Percentiles rank a stretch among this genome's conserved stretches.
Evolutionary conservation across 2,797 vertebrate genomes (phyloP).

Genomic region (Holocentrus rufus): DNA sequence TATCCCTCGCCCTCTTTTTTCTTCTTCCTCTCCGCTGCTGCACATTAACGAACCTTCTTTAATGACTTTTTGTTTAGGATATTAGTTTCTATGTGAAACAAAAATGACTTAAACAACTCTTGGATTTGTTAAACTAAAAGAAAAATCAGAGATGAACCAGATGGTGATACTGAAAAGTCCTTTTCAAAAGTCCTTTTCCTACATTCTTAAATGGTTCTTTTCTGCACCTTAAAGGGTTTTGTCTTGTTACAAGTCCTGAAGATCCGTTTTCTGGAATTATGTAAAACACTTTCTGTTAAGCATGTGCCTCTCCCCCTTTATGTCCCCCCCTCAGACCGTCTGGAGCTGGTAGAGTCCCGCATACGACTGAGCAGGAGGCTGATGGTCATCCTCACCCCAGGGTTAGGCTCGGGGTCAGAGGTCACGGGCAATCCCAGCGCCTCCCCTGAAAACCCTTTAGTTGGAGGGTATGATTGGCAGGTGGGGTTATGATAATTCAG

Average conservation of each 20-base stretch:
- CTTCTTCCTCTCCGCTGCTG: background rate
- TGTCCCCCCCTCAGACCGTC: slow-evolving; percentile 59
- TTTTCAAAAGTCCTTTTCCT: no score
- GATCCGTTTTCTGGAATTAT: no score
- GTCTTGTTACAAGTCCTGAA: no score
- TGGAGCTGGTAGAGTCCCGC: slow-evolving; percentile 76
- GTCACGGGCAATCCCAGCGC: background rate
- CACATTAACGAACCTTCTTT: background rate
- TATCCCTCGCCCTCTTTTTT: background rate
- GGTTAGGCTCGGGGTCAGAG: slow-evolving; percentile 7
- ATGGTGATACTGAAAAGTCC: no score
- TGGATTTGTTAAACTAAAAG: no score
- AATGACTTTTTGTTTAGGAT: no score
- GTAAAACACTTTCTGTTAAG: background rate
- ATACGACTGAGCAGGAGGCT: slow-evolving; percentile 84
- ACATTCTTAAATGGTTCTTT: no score
- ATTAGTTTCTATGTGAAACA: no score
- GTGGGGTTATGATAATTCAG: slow-evolving; percentile 67
- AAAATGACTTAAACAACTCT: no score
- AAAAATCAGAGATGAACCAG: no score
- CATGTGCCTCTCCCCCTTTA: background rate
- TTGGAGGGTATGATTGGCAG: slow-evolving; percentile 82
- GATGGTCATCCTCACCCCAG: slow-evolving; percentile 82
- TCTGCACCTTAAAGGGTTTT: no score
- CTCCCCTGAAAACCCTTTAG: slow-evolving; percentile 27